phyloP scores from a whole-genome alignment of 2,113 vertebrate genomes.

The Eurystomus gularis region DNA sequence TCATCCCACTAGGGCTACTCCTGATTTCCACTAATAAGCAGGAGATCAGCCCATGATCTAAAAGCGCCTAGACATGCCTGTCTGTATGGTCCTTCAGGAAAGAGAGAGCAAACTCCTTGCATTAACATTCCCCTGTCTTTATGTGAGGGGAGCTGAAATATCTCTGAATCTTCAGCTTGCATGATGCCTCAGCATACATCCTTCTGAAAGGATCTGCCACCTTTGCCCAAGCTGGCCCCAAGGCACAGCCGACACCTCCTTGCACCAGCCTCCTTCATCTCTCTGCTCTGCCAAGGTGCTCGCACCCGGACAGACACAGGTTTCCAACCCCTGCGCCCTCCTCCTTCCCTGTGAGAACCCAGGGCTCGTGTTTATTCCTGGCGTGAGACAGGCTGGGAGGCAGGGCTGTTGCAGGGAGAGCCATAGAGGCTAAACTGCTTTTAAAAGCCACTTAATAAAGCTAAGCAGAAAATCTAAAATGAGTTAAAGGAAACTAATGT shows the following conservation, averaged over 20 bases:
- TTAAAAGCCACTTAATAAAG: slow-evolving; percentile 64
- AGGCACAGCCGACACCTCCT: background rate
- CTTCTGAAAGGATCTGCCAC: background rate
- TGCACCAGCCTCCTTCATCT: background rate
- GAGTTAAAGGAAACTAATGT: slow-evolving; percentile 53
- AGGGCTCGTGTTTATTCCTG: background rate
- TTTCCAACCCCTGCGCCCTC: background rate
- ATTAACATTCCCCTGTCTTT: background rate
- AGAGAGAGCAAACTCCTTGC: background rate
- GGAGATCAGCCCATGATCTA: background rate
- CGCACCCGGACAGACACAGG: fast-evolving
- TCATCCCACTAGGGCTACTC: background rate
- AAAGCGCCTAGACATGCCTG: background rate
- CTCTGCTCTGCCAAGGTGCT: background rate
- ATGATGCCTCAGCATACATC: fast-evolving
- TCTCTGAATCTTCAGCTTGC: background rate
- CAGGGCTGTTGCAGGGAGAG: background rate
- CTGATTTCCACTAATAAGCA: background rate
- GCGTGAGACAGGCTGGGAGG: background rate
- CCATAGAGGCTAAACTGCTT: background rate
- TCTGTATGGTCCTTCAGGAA: background rate
- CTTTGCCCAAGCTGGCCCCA: fast-evolving
- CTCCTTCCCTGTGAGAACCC: background rate
- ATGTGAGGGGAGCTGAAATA: background rate
- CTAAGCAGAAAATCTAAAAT: slow-evolving; percentile 56